A percentile compares a stretch with the other conserved stretches of the same genome.
Conservation (phyloP, 2,797 vertebrate species). For the Urosaurus nigricauda region DNA sequence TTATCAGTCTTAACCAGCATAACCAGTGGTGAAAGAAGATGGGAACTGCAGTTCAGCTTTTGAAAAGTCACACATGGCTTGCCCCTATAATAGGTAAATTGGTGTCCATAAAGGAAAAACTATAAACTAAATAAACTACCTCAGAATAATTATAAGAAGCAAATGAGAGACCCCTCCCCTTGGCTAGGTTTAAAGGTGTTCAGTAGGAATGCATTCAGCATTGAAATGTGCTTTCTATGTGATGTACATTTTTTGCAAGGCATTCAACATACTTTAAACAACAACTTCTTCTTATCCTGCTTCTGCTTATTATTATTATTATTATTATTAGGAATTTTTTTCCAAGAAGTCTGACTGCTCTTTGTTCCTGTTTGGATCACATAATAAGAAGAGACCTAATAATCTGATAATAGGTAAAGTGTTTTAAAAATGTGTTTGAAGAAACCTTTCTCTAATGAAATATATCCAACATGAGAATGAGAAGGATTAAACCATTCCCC, state of each 20-base stretch:
- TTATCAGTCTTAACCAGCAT: too few relatives aligned
- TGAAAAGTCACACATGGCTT: too few relatives aligned
- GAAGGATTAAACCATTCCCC: not conserved
- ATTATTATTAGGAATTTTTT: slow-evolving; percentile 90
- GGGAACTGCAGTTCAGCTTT: too few relatives aligned
- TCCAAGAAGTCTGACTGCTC: slow-evolving; percentile 96
- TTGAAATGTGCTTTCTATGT: accelerated
- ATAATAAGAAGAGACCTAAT: slow-evolving; percentile 97
- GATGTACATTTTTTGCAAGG: not conserved
- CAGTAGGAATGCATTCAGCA: not conserved
- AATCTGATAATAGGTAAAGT: slow-evolving; percentile 92
- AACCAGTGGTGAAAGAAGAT: too few relatives aligned
- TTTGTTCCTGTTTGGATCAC: slow-evolving; percentile 95
- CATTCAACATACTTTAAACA: not conserved
- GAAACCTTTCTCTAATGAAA: not conserved
- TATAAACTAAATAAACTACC: not conserved
- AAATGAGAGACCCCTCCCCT: not conserved
- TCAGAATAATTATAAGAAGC: not conserved
- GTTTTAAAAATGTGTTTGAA: not conserved
- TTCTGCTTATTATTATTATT: not conserved
- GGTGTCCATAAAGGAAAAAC: not conserved
- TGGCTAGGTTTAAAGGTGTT: not conserved
- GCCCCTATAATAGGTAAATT: too few relatives aligned
- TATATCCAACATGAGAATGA: not conserved
- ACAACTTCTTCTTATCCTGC: slow-evolving; percentile 34